Percentiles rank a stretch among this genome's conserved stretches.
Evolutionary conservation across 2,797 vertebrate species (phyloP).

Genomic region (Taenioides sp.): DNA sequence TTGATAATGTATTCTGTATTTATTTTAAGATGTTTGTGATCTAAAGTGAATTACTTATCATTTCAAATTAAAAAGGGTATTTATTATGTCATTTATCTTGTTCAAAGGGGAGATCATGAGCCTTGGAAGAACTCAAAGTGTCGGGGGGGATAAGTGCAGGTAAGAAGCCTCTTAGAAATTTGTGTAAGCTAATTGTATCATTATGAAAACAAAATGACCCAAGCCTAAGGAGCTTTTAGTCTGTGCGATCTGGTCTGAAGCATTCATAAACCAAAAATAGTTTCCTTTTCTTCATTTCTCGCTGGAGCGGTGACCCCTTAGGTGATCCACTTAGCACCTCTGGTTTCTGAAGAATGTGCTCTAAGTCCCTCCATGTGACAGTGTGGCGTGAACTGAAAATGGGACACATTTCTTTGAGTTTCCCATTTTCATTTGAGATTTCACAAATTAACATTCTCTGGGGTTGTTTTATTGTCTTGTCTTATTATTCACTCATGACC

Average conservation of each 20-base stretch:
- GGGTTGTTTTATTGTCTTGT: background rate
- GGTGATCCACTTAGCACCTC: conserved; percentile 47
- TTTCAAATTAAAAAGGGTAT: background rate
- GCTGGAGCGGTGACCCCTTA: conserved; percentile 12
- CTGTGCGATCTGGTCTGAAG: conserved; percentile 10
- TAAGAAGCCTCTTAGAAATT: conserved; percentile 30
- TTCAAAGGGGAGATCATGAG: conserved; percentile 64
- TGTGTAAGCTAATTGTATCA: background rate
- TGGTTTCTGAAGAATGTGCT: conserved; percentile 49
- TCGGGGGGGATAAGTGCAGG: conserved; percentile 61
- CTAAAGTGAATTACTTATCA: background rate
- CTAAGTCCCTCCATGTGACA: conserved; percentile 63
- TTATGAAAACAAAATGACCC: conserved; percentile 6
- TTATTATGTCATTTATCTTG: conserved; percentile 26
- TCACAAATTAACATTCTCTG: background rate
- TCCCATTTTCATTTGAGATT: background rate
- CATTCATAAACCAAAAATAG: conserved; percentile 36
- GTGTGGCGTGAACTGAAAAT: conserved; percentile 35
- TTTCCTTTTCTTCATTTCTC: conserved; percentile 37
- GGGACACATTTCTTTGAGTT: background rate
- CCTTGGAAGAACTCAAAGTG: conserved; percentile 24
- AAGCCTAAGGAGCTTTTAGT: conserved; percentile 38
- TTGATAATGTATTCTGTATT: background rate
- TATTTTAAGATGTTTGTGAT: no score
- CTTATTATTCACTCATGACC: no score